These are phyloP conservation scores for Ptilonorhynchus violaceus DNA, from an alignment of 2,113 vertebrate genomes.

Conservation along the genomic window DNA sequence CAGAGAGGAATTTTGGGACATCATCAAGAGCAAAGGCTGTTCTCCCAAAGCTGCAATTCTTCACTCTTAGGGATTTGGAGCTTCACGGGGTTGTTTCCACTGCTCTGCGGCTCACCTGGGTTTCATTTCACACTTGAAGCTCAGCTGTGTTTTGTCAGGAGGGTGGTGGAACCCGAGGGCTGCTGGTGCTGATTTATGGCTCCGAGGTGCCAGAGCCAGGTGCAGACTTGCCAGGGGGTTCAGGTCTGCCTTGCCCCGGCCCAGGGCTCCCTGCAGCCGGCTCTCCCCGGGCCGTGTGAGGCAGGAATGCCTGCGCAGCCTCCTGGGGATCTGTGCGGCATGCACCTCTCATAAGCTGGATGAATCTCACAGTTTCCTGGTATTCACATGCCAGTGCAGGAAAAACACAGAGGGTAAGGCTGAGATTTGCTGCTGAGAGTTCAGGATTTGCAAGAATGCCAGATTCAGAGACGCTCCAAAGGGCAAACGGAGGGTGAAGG, in stretches of 20 bases:
- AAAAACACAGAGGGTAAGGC: neutral
- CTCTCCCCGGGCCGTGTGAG: accelerated
- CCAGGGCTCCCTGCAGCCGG: neutral
- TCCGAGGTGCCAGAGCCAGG: neutral
- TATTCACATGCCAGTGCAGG: neutral
- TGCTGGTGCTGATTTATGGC: neutral
- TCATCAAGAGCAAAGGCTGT: neutral
- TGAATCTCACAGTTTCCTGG: neutral
- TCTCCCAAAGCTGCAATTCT: neutral
- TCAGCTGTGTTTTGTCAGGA: neutral
- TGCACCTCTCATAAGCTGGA: neutral
- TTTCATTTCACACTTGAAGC: slow-evolving; percentile 24
- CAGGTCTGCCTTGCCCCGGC: neutral
- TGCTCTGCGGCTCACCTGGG: neutral
- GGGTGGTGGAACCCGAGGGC: neutral
- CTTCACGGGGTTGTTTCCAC: accelerated
- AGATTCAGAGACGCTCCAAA: neutral
- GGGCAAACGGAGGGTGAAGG: neutral
- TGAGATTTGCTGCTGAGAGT: neutral
- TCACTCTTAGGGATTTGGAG: neutral
- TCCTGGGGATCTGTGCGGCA: neutral
- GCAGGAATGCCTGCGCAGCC: neutral
- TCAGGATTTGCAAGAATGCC: neutral
- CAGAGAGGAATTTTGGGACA: neutral
- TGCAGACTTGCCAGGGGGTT: neutral